A percentile compares a stretch with the other conserved stretches of the same genome.
These are phyloP conservation scores for Zaprionus ghesquierei DNA, from an alignment of 1,140 invertebrate species.

Conservation along the genomic window DNA sequence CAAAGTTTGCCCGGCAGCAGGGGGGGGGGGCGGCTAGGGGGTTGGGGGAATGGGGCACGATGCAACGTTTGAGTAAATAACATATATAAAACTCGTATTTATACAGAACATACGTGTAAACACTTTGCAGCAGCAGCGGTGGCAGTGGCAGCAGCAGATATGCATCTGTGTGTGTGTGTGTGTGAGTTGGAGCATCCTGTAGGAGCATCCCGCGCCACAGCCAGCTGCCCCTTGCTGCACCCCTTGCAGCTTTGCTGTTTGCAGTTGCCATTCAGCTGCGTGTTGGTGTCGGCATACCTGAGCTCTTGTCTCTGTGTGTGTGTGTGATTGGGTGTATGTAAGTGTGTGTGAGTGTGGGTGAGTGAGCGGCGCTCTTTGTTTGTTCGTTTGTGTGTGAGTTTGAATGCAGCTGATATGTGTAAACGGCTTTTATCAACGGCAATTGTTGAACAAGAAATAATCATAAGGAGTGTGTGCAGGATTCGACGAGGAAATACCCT, in stretches of 20 bases:
- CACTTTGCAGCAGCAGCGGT: slow-evolving; percentile 19
- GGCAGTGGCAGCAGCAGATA: neutral
- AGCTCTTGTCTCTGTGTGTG: slow-evolving; percentile 19
- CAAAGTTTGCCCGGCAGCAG: slow-evolving; percentile 59
- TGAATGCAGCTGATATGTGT: slow-evolving; percentile 51
- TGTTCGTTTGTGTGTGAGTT: slow-evolving; percentile 20
- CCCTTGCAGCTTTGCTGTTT: slow-evolving; percentile 56
- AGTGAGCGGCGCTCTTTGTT: slow-evolving; percentile 13
- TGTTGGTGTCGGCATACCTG: slow-evolving; percentile 71
- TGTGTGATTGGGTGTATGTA: slow-evolving; percentile 20
- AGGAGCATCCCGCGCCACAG: neutral
- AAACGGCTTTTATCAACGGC: slow-evolving; percentile 76
- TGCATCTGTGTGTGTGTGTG: neutral
- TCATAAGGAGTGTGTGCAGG: slow-evolving; percentile 5
- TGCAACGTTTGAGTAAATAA: slow-evolving; percentile 78
- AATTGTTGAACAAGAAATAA: slow-evolving; percentile 60
- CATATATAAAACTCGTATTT: slow-evolving; percentile 80
- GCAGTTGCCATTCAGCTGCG: slow-evolving; percentile 78
- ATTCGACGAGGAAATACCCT: slow-evolving; percentile 3
- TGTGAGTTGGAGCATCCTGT: neutral
- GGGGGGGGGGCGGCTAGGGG: slow-evolving; percentile 34
- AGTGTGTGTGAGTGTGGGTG: slow-evolving; percentile 15
- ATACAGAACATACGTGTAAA: slow-evolving; percentile 76
- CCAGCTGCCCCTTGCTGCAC: neutral
- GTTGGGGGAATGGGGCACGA: slow-evolving; percentile 26